Base-by-base conservation (phyloP, 2,888 invertebrate species). In the Oeneis ivallda region DNA sequence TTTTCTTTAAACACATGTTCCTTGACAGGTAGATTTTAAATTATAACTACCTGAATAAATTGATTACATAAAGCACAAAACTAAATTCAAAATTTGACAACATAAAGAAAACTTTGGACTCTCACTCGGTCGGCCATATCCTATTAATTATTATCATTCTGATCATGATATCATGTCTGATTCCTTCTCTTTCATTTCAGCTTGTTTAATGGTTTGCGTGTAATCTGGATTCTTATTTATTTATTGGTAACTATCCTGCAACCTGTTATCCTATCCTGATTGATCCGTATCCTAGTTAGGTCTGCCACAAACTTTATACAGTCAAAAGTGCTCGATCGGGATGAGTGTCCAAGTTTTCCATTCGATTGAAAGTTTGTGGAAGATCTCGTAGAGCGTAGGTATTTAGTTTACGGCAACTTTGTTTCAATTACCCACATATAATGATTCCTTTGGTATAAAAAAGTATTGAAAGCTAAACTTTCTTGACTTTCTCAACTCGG, bases 191-290 rank as follows among this genome's bases (percentile, higher is more conserved):
- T 86, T 85, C 75, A 79, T 90, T 92, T 84, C 92, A 92, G 92
- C 91, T 76, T 91, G 89, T 90, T 86, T 92, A 86, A 91, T 92
- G 92, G 91, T 92, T 86, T 92, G 92, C 90, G 92, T 91, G 85
- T 92, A 92, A 90, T 86, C 87, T 84, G 86, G 89, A 87, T 79
- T 80, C 81, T 83, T 78, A 80, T 75, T 79, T 82, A 78, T 85
- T 79, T 84, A 83, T 86, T 82, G 91, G 91, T 91, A 91, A 90
- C 75, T 90, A 91, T 84, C 83, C 83, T 78, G 71, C 7, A 19
- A 11, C 56, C 56, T 56, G 5, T 26, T 90, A 90, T 84, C 84
- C 83, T 78, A 72, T 65, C 70, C 69, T 66, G 17, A 15, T 58
- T 65, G 63, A 59, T 67, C 64, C 41, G 70, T 69, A 59, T 49